Evolutionary conservation across 2,113 vertebrate genomes (phyloP).

Genomic region (Notarius lentiginosus): DNA sequence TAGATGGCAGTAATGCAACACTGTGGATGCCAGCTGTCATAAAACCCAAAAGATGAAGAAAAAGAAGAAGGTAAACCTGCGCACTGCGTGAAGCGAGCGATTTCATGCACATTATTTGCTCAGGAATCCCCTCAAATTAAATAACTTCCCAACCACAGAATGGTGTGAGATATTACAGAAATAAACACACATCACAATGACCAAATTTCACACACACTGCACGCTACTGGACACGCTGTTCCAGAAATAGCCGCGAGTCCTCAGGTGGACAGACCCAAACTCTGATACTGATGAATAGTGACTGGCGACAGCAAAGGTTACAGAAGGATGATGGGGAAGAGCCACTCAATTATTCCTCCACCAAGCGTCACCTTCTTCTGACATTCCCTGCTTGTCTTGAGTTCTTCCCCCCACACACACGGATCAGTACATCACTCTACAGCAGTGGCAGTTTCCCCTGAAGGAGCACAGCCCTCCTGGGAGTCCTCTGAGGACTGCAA

Average conservation of each 20-base stretch:
- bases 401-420: background rate
- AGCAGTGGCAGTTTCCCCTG: background rate
- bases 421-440: slow-evolving; percentile 9
- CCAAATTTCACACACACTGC: background rate
- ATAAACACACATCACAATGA: too few species aligned
- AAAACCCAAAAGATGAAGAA: too few species aligned
- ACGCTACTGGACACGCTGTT: background rate
- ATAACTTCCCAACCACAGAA: too few species aligned
- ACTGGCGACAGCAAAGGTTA: background rate
- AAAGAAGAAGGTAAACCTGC: too few species aligned
- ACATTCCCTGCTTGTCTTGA: background rate
- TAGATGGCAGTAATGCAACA: too few species aligned
- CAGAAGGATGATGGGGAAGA: background rate
- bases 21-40: too few species aligned
- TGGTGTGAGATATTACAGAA: too few species aligned
- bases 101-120: too few species aligned
- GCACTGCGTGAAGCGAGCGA: too few species aligned
- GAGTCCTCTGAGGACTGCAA: slow-evolving; percentile 17
- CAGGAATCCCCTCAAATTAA: too few species aligned
- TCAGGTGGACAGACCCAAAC: background rate
- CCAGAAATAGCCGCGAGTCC: background rate
- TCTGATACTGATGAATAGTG: slow-evolving; percentile 24
- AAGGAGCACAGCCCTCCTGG: background rate
- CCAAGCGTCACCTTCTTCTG: slow-evolving; percentile 30
- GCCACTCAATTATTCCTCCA: slow-evolving; percentile 13